Evolutionary conservation across 2,797 vertebrate species (phyloP).

Genomic region (Gallinago solitaria): DNA sequence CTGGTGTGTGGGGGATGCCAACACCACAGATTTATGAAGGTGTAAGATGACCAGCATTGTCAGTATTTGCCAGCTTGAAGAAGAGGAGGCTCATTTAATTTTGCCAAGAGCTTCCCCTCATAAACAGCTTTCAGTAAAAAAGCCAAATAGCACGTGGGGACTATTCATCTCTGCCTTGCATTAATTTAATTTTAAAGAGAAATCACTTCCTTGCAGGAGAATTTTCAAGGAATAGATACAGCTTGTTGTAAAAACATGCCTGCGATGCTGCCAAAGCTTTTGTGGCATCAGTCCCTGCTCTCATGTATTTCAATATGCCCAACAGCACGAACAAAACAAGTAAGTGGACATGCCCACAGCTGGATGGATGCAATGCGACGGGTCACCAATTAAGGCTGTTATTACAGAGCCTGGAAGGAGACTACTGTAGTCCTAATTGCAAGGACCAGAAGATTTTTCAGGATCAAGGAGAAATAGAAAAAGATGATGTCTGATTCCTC

Average conservation of each 20-base stretch:
- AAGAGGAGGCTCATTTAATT: slow-evolving; percentile 35
- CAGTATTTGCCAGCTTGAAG: slow-evolving; percentile 26
- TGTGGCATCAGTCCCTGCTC: not conserved
- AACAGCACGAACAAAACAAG: not conserved
- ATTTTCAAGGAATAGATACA: slow-evolving; percentile 27
- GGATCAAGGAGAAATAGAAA: not conserved
- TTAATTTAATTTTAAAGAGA: slow-evolving; percentile 56
- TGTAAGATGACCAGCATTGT: not conserved
- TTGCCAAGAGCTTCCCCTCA: slow-evolving; percentile 46
- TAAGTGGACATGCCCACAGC: not conserved
- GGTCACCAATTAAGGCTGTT: not conserved
- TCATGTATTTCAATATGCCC: not conserved
- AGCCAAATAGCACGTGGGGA: not conserved
- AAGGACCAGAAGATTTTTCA: not conserved
- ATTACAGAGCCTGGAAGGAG: not conserved
- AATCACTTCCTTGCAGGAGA: slow-evolving; percentile 24
- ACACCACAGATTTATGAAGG: not conserved
- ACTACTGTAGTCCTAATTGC: not conserved
- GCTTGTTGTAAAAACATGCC: not conserved
- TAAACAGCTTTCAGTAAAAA: slow-evolving; percentile 49
- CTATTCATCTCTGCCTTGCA: slow-evolving; percentile 28
- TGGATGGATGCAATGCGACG: not conserved
- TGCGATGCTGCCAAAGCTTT: not conserved
- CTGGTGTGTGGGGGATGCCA: slow-evolving; percentile 4
- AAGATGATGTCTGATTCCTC: not conserved